Evolutionary conservation across 2,797 vertebrate genomes (phyloP), one percentile per base, ranked within the genome.

Genomic region (Allobates femoralis): DNA sequence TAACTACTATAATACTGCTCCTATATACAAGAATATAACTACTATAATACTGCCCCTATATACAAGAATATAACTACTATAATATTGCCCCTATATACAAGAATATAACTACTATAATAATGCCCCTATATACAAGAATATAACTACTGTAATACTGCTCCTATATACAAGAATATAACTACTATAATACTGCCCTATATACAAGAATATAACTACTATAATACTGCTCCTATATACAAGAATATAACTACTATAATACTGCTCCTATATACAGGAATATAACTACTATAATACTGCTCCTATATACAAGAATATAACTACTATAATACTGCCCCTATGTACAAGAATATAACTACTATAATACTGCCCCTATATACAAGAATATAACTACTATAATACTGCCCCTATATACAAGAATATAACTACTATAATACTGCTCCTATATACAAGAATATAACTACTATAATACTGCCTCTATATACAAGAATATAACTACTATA

Each of bases 331-430:
- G 3, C 66, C 21, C 1, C 34, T 50, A 73, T 50, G 11, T 73
- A 73, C 23, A 73, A 73, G 69, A 34, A 73, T 73, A 73, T 73
- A 73, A 46, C 41, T 73, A 46, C 69, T 73, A 50, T 73, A 73
- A 73, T 50, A 26, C 69, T 46, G 34, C 34, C 11, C 62, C 28
- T 34, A 34, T 67, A 5, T 34, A 67, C 18, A 34, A 21, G 30
- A 66, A 66, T 66, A 66, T 66, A 66, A 32, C 64, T 66, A 32
- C 64, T 66, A 32, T 66, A 66, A 66, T 66, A 66, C 64, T 66
- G 64, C 64, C 10, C 26, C 64, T 32, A 66, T 66, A 5, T 66
- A 66, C 28, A 66, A 32, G 64, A 66, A 66, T 66, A 67, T 37
- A 67, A 67, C 66, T 67, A 67, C 66, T 67, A 67, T 34, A 67